Base-by-base conservation (phyloP, 2,113 vertebrate species). In the Neodontobutis hainanensis region DNA sequence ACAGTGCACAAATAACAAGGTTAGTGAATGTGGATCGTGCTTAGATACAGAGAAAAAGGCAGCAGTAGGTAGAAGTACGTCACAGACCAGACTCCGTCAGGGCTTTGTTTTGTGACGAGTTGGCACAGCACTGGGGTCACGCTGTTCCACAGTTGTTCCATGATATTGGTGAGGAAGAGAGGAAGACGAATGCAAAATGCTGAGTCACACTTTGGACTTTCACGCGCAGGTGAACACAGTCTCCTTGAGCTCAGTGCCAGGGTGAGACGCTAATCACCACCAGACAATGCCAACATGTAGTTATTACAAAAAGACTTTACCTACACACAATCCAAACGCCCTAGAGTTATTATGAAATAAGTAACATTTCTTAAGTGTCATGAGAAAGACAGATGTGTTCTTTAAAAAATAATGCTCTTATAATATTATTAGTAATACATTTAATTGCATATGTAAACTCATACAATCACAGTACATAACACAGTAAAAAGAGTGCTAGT, bases 71-170 rank as follows among this genome's bases (percentile, higher is more conserved):
- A 47, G 55, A 40, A 38, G 58, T 11, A 62, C 15, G 32, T 75
- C 76, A 62, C 65, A 50, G 64, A 64, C 59, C 56, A 32, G 9
- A 27, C 56, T 77, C 74, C 71, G 35, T 11, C 8, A 47, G 45
- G 61, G 0, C 45, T 65, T 27, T 73, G 70, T 48, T 61, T 73
- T 1, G 68, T 76, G 67, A 75, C 14, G 49, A 4, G 16, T 6
- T 65, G 50, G 40, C 67, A 27, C 52, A 34, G 62, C 62, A 70
- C 68, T 8, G 0, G 61, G 85, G 74, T 82, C 74, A 82, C 61
- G 2, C 15, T 85, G 86, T 83, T 83, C 83, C 65, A 12, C 60
- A 80, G 38, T 40, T 74, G 64, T 51, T 78, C 49, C 69, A 46
- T 70, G 73, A 76, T 6, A 27, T 34, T 34, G 50, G 38, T 14